Conservation (phyloP, 1,140 invertebrate genomes). For the Hydropsyche tenuis region DNA sequence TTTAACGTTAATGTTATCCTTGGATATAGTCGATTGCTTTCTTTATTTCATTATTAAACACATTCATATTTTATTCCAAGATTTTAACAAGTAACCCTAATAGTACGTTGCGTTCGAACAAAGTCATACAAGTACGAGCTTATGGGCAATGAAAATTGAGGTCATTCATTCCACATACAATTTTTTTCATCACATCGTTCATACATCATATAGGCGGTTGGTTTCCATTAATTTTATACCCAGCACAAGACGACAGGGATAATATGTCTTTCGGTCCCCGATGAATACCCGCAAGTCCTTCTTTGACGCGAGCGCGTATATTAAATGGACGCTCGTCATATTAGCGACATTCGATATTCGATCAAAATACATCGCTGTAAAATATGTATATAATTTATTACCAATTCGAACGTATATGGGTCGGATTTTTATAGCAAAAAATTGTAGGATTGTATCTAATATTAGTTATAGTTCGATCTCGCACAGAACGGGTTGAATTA, state of each 20-base stretch:
- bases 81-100: too few species aligned
- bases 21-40: too few species aligned
- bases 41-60: too few species aligned
- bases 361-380: background rate
- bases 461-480: too few species aligned
- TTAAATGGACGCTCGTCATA: too few species aligned
- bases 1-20: too few species aligned
- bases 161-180: background rate
- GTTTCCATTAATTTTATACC: constrained; percentile 18
- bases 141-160: constrained; percentile 4
- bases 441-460: too few species aligned
- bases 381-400: constrained; percentile 1
- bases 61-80: too few species aligned
- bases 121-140: too few species aligned
- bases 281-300: constrained; percentile 2
- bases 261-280: constrained; percentile 13
- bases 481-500: too few species aligned
- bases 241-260: background rate
- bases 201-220: constrained; percentile 14
- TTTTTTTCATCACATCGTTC: background rate
- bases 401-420: background rate
- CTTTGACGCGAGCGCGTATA: too few species aligned
- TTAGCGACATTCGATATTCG: background rate
- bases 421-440: background rate
- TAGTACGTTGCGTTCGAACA: too few species aligned